Evolutionary conservation across 1,140 invertebrate species (phyloP), one percentile per base, ranked within the genome.

Genomic region (Drosophila nikananu): DNA sequence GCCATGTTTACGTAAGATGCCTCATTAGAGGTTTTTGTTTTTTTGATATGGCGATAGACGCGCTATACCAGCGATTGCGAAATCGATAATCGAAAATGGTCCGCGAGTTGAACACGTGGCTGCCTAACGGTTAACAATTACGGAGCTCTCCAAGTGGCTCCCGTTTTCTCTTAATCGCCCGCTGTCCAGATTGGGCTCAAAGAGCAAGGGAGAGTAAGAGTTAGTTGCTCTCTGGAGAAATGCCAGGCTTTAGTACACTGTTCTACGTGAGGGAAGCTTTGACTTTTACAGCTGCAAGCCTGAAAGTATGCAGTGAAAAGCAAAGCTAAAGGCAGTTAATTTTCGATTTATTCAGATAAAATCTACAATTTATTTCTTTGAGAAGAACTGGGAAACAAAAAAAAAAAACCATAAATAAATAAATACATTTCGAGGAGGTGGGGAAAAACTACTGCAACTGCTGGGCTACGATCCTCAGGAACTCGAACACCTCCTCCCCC

Each of bases 401-500:
- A 35, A 48, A 59, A 39, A 54, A 48, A 35, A 13, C 3, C n/a
- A 54, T 54, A 35, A 57, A 57, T 57, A 39, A 37, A 37, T 37
- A 55, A 37, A 55, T 39, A 39, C 4, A 39, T 39, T 25, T 39
- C n/a, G 1, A 12, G 8, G 30, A 19, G 37, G 17, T 4, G 7
- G 5, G 7, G 5, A 12, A 12, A 12, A 13, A 13, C 3, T 44
- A 92, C 41, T 80, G 44, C 30, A 92, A 21, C 39, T 92, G 87
- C 55, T 89, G 61, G 5, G 95, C 95, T 73, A 97, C 95, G 21
- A 95, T 95, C 94, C 95, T 96, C 21, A 97, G 93, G 15, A 95
- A 96, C 82, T 96, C 95, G 93, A 96, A 97, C 0, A 96, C 97
- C 93, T 98, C 98, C 63, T 94, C 93, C 7, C 95, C 96, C 8